A percentile compares a stretch with the other conserved stretches of the same genome.
Conservation (phyloP, 2,888 invertebrate genomes). For the Phaedon cochleariae region DNA sequence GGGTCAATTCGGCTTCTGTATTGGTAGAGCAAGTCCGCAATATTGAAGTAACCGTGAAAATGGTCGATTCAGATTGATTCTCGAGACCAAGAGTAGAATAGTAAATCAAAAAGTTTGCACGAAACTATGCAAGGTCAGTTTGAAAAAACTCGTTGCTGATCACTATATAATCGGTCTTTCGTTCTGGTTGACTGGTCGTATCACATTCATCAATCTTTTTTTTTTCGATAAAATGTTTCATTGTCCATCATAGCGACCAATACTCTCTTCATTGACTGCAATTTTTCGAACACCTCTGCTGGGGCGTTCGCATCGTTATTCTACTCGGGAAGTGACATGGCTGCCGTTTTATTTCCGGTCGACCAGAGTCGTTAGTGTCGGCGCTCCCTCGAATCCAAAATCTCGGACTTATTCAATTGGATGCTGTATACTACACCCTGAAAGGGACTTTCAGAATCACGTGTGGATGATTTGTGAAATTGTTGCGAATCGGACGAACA, state of each 20-base stretch:
- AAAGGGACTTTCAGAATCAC: conserved; percentile 28
- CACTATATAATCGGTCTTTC: too few relatives aligned
- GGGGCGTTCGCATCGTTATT: conserved; percentile 48
- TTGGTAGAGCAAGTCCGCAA: too few relatives aligned
- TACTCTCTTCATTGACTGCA: not conserved
- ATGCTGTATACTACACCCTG: conserved; percentile 27
- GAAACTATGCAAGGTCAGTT: too few relatives aligned
- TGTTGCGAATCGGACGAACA: conserved; percentile 22
- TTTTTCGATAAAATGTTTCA: too few relatives aligned
- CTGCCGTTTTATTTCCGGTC: conserved; percentile 56
- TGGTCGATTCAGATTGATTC: too few relatives aligned
- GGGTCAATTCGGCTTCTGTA: too few relatives aligned
- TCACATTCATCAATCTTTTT: not conserved
- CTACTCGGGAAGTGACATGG: conserved; percentile 56
- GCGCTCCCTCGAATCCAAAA: conserved; percentile 51
- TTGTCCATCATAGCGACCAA: not conserved
- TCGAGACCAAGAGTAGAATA: too few relatives aligned
- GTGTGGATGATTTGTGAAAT: conserved; percentile 40
- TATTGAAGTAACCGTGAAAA: too few relatives aligned
- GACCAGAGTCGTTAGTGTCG: conserved; percentile 51
- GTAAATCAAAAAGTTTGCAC: too few relatives aligned
- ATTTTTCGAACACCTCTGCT: not conserved
- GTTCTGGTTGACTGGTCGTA: too few relatives aligned
- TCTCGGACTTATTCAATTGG: conserved; percentile 50
- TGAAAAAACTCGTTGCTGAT: too few relatives aligned